These are phyloP conservation scores for Valencia hispanica DNA, from an alignment of 2,797 vertebrate species.

Conservation along the genomic window DNA sequence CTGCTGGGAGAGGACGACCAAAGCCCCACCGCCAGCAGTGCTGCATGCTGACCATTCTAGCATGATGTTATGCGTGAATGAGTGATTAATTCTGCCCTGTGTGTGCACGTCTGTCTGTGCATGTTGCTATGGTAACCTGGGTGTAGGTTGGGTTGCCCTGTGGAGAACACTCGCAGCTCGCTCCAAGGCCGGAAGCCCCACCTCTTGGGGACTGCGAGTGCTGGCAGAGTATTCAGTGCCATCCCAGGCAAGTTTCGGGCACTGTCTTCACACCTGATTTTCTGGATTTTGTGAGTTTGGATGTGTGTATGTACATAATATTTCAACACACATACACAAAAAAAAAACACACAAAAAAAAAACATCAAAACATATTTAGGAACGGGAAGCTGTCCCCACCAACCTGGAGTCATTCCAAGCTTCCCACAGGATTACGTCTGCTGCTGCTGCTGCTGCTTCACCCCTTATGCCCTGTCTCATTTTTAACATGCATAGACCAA, in stretches of 20 bases:
- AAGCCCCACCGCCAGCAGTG: conserved; percentile 30
- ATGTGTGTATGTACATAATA: conserved; percentile 7
- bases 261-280: conserved; percentile 24
- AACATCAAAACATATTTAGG: conserved; percentile 20
- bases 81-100: conserved; percentile 56
- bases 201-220: conserved; percentile 40
- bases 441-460: conserved; percentile 45
- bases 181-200: conserved; percentile 45
- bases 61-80: conserved; percentile 54
- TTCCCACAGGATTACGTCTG: conserved; percentile 55
- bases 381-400: conserved; percentile 34
- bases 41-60: conserved; percentile 50
- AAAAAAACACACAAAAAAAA: conserved; percentile 19
- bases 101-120: conserved; percentile 23
- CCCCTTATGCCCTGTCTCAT: conserved; percentile 53
- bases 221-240: conserved; percentile 12
- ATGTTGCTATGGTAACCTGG: conserved; percentile 64
- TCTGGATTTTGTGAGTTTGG: conserved; percentile 3
- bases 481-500: conserved; percentile 61
- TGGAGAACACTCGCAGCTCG: conserved; percentile 52
- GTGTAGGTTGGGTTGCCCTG: conserved; percentile 59
- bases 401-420: conserved; percentile 62
- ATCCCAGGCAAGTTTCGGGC: conserved; percentile 14
- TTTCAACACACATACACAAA: conserved; percentile 1
- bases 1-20: conserved; percentile 19